These are phyloP conservation scores for Drosophila orosa DNA, from an alignment of 1,140 invertebrate genomes.

Conservation along the genomic window DNA sequence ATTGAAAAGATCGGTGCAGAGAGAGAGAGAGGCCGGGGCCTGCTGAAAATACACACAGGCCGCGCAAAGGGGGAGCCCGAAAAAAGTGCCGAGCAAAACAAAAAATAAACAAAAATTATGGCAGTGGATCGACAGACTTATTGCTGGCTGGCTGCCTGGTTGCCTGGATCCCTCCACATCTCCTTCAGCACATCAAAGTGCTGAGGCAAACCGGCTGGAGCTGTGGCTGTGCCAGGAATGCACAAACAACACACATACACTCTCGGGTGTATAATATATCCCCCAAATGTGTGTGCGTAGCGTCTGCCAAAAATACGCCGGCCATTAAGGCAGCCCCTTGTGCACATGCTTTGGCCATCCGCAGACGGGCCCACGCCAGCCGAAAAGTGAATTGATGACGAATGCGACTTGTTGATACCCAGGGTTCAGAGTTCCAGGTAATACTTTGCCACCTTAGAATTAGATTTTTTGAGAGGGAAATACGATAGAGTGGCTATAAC, in stretches of 20 bases:
- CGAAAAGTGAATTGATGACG: not conserved
- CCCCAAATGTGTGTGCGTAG: conserved; percentile 75
- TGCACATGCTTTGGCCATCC: conserved; percentile 26
- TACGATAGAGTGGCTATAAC: no score
- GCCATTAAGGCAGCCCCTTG: conserved; percentile 63
- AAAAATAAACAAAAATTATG: conserved; percentile 79
- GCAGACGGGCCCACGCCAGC: conserved; percentile 48
- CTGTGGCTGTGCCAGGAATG: conserved; percentile 30
- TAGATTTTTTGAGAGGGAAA: not conserved
- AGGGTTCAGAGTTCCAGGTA: not conserved
- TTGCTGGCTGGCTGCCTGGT: conserved; percentile 51
- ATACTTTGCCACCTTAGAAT: not conserved
- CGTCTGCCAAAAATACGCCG: conserved; percentile 79
- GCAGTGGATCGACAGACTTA: conserved; percentile 81
- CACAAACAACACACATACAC: conserved; percentile 45
- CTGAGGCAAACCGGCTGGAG: conserved; percentile 61
- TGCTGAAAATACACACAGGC: conserved; percentile 12
- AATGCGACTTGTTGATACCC: conserved; percentile 8
- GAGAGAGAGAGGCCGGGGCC: not conserved
- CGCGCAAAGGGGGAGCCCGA: conserved; percentile 60
- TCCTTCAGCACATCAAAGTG: conserved; percentile 40
- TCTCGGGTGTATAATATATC: conserved; percentile 13
- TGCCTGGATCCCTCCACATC: not conserved
- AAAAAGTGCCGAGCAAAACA: conserved; percentile 65
- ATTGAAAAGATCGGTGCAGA: conserved; percentile 52